Base-by-base conservation (phyloP, 2,797 vertebrate genomes). In the Coregonus sp. region DNA sequence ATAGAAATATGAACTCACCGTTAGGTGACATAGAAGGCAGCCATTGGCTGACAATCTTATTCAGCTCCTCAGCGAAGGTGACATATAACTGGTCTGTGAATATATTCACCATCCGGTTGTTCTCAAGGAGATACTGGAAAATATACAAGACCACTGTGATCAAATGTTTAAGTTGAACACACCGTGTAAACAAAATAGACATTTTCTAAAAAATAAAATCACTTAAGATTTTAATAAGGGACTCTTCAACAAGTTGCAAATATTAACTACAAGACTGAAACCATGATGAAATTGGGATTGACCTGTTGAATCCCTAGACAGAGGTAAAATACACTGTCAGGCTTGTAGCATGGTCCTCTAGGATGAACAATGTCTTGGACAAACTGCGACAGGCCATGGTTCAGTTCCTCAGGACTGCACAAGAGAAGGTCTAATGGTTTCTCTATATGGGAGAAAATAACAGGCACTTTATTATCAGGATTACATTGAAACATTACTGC, bases 41-140 rank as follows among this genome's bases (percentile, higher is more conserved):
- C 95, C 95, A 96, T 81, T 92, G 90, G 0, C 91, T 95, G 84
- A 96, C 87, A 56, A 93, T 92, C 86, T 94, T 95, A 91, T 95
- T 95, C 84, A 96, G 92, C 84, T 96, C 94, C 90, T 96, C 94
- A 81, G 95, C 94, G 18, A 96, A 96, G 78, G 92, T 95, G 91
- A 94, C 85, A 90, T 96, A 96, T 87, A 95, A 95, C 83, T 96
- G 94, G 87, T 96, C 95, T 71, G 95, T 96, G 89, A 96, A 96
- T 89, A 96, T 96, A 90, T 96, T 96, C 87, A 95, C 95, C 95
- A 96, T 96, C 83, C 95, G 92, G 87, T 95, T 95, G 91, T 95
- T 95, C 90, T 96, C 95, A 33, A 96, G 91, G 86, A 96, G 92
- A 87, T 95, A 95, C 95, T 96, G 83, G 52, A 85, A 85, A 65